Conservation (phyloP, 2,888 invertebrate genomes). For the Hypselothyrea guttata region DNA sequence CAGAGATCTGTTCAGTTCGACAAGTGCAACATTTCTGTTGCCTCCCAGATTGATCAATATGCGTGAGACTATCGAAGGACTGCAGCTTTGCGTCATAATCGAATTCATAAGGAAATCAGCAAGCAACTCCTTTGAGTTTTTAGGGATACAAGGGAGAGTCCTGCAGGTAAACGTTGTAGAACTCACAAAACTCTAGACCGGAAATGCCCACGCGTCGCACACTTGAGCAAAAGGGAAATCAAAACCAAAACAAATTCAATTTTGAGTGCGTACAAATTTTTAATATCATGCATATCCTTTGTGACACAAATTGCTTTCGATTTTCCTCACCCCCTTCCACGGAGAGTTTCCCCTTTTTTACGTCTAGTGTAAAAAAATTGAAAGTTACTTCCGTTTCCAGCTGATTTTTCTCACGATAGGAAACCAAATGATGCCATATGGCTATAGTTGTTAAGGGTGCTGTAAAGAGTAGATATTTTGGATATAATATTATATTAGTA, state of each 20-base stretch:
- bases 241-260: conserved; percentile 26
- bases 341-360: conserved; percentile 8
- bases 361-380: conserved; percentile 40
- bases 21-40: conserved; percentile 58
- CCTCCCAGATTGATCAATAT: too few species aligned
- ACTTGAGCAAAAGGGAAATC: conserved; percentile 20
- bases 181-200: conserved; percentile 40
- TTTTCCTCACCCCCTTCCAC: conserved; percentile 38
- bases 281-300: conserved; percentile 40
- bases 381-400: conserved; percentile 54
- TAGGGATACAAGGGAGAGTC: conserved; percentile 19
- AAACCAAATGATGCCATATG: conserved; percentile 28
- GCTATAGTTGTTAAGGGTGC: conserved; percentile 23
- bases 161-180: conserved; percentile 36
- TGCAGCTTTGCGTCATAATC: conserved; percentile 57
- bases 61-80: conserved; percentile 61
- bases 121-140: conserved; percentile 15
- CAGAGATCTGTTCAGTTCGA: conserved; percentile 51
- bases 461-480: too few species aligned
- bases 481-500: too few species aligned
- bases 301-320: conserved; percentile 40
- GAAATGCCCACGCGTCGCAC: conserved; percentile 60
- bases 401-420: conserved; percentile 23
- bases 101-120: conserved; percentile 16
- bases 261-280: conserved; percentile 45